Percentiles rank a stretch among this genome's conserved stretches.
Conservation (phyloP, 2,797 vertebrate genomes). For the Heteromormyrus szaboi region DNA sequence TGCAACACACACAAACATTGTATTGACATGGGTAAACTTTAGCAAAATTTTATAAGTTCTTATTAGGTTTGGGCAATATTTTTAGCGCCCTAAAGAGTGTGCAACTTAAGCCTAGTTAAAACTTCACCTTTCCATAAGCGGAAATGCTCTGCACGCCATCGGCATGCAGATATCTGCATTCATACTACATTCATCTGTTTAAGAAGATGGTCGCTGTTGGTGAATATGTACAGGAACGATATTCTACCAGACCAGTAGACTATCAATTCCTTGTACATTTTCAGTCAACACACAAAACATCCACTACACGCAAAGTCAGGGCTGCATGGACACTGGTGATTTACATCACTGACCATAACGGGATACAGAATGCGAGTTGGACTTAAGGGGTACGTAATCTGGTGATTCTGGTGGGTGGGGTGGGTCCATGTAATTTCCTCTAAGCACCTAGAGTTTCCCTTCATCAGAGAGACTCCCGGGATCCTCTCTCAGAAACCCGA, state of each 20-base stretch:
- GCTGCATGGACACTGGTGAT: background rate
- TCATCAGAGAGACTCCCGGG: background rate
- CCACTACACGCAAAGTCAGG: background rate
- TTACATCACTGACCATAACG: background rate
- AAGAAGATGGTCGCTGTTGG: background rate
- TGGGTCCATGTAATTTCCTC: background rate
- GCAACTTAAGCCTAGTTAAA: background rate
- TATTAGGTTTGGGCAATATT: background rate
- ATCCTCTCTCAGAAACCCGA: conserved; percentile 14
- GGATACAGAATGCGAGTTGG: background rate
- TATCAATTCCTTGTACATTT: background rate
- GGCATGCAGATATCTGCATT: background rate
- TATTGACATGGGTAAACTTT: background rate
- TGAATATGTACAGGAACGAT: background rate
- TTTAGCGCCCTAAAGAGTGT: background rate
- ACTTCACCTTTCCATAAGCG: background rate
- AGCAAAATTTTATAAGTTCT: background rate
- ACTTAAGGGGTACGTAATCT: background rate
- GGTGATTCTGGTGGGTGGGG: background rate
- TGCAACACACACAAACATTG: background rate
- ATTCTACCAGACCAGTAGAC: background rate
- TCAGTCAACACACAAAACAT: background rate
- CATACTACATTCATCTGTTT: background rate
- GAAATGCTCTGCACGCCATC: background rate
- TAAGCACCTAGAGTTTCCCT: background rate